Evolutionary conservation across 1,140 invertebrate genomes (phyloP).

Genomic region (Pseudobourletiella spinata): DNA sequence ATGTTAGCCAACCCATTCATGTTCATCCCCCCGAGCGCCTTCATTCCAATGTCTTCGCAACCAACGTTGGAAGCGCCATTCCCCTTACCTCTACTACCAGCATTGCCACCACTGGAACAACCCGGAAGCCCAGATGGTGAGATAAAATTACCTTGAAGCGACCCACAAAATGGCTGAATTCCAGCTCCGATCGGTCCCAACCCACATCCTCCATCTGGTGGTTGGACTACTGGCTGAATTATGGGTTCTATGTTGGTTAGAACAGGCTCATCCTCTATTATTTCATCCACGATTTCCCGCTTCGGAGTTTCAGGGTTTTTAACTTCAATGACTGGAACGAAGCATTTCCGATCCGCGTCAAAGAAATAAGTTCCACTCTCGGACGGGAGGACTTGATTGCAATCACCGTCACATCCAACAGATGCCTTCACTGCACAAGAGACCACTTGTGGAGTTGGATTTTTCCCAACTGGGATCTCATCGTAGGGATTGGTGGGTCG

Average conservation of each 20-base stretch:
- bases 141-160: too few species aligned
- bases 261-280: slow-evolving; percentile 2
- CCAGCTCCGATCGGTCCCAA: background rate
- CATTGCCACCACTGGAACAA: background rate
- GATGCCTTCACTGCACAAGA: background rate
- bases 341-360: background rate
- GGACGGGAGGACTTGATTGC: background rate
- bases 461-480: slow-evolving; percentile 19
- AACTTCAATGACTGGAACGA: slow-evolving; percentile 5
- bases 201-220: background rate
- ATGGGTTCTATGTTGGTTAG: slow-evolving; percentile 9
- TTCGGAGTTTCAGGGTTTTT: background rate
- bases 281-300: slow-evolving; percentile 3
- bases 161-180: slow-evolving; percentile 4
- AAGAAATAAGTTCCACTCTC: slow-evolving; percentile 17
- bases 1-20: background rate
- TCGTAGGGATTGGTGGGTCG: slow-evolving; percentile 3
- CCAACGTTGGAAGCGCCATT: background rate
- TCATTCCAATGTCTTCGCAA: background rate
- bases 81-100: background rate
- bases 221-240: background rate
- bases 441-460: slow-evolving; percentile 1
- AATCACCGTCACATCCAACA: background rate
- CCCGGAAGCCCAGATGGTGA: too few species aligned
- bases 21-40: background rate